These are phyloP conservation scores for Dendrocincla fuliginosa DNA, from an alignment of 2,797 vertebrate genomes.

Conservation along the genomic window DNA sequence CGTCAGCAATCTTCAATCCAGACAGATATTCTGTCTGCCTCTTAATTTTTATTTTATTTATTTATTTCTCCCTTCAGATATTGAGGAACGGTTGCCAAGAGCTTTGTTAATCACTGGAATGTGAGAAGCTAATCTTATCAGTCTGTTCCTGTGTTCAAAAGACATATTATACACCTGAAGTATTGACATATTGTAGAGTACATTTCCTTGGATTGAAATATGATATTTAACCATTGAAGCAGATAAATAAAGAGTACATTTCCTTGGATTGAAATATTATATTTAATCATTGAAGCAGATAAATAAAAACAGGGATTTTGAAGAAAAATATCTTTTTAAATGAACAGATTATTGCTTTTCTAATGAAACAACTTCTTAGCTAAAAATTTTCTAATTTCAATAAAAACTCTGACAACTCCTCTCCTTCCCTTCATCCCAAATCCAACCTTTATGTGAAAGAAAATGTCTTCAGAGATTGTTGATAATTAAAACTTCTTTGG, in stretches of 20 bases:
- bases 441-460: not conserved
- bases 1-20: not conserved
- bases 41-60: not conserved
- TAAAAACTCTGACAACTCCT: not conserved
- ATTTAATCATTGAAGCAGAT: not conserved
- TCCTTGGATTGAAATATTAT: not conserved
- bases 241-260: conserved; percentile 32
- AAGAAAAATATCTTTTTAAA: conserved; percentile 23
- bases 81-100: not conserved
- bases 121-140: not conserved
- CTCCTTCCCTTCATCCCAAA: not conserved
- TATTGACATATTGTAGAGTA: not conserved
- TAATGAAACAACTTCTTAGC: not conserved
- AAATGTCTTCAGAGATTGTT: not conserved
- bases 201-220: conserved; percentile 12
- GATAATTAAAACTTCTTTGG: not conserved
- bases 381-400: not conserved
- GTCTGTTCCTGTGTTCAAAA: not conserved
- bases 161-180: not conserved
- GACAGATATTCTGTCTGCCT: not conserved
- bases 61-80: not conserved
- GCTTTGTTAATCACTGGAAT: not conserved
- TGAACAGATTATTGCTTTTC: not conserved
- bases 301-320: conserved; percentile 23
- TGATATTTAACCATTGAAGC: not conserved